phyloP scores from a whole-genome alignment of 2,888 invertebrate species.

The Resseliella maxima region DNA sequence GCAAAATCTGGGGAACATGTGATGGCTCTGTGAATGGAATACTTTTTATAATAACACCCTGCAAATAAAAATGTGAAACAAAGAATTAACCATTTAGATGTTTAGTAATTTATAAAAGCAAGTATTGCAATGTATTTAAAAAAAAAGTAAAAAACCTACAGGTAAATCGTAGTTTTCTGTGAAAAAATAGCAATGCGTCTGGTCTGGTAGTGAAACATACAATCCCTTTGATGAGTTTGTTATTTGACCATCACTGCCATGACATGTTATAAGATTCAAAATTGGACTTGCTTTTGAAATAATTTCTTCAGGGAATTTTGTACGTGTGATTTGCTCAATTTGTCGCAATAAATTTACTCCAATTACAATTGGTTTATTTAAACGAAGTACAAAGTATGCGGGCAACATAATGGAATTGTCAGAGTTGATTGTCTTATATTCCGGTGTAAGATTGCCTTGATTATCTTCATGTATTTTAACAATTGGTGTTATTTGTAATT shows the following conservation, averaged over 20 bases:
- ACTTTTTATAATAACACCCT: slow-evolving; percentile 69
- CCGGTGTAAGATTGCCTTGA: slow-evolving; percentile 68
- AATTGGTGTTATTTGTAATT: slow-evolving; percentile 65
- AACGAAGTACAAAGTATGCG: slow-evolving; percentile 84
- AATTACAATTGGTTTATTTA: slow-evolving; percentile 88
- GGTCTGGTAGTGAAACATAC: slow-evolving; percentile 91
- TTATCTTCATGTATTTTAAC: slow-evolving; percentile 62
- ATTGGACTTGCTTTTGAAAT: slow-evolving; percentile 71
- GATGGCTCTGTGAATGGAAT: slow-evolving; percentile 95
- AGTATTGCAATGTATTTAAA: background rate
- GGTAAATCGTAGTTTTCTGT: slow-evolving; percentile 82
- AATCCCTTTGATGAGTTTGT: slow-evolving; percentile 82
- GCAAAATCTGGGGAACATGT: slow-evolving; percentile 89
- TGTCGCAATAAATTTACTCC: slow-evolving; percentile 78
- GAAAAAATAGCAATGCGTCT: slow-evolving; percentile 93
- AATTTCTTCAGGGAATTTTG: slow-evolving; percentile 69
- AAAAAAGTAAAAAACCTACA: slow-evolving; percentile 71
- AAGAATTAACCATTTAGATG: background rate
- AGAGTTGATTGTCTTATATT: slow-evolving; percentile 82
- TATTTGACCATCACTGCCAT: slow-evolving; percentile 79
- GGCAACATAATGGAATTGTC: slow-evolving; percentile 91
- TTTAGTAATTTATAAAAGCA: too few species aligned
- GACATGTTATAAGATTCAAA: slow-evolving; percentile 82
- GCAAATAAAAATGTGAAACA: slow-evolving; percentile 56
- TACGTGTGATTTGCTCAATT: slow-evolving; percentile 74